Evolutionary conservation across 2,888 invertebrate species (phyloP).

Genomic region (Pyrrhia umbra): DNA sequence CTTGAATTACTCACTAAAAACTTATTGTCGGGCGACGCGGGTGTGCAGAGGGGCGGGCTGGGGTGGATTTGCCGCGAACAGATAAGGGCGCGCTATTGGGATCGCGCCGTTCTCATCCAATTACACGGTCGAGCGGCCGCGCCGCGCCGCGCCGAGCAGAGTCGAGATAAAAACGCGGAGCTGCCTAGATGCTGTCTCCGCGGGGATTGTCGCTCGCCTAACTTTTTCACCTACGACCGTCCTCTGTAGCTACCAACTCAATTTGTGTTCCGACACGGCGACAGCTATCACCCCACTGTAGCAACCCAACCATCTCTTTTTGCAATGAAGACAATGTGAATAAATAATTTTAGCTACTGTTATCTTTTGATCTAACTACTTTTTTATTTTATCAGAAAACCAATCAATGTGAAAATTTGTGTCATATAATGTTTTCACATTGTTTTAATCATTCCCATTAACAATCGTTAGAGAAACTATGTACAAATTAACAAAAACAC

Average conservation of each 20-base stretch:
- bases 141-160: conserved; percentile 86
- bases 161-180: conserved; percentile 86
- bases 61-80: conserved; percentile 88
- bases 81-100: conserved; percentile 90
- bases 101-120: conserved; percentile 90
- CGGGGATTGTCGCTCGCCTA: conserved; percentile 88
- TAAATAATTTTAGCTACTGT: conserved; percentile 14
- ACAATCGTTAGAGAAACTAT: no score
- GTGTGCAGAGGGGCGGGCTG: conserved; percentile 71
- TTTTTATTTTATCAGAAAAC: neutral
- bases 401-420: no score
- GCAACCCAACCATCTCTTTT: conserved; percentile 27
- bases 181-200: conserved; percentile 85
- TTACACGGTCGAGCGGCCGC: conserved; percentile 90
- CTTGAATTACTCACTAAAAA: conserved; percentile 91
- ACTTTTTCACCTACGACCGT: conserved; percentile 86
- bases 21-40: conserved; percentile 84
- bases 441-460: no score
- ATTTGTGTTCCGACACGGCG: conserved; percentile 70
- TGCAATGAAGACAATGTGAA: conserved; percentile 37
- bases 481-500: no score
- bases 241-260: conserved; percentile 72
- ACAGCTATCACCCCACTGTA: conserved; percentile 54
- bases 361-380: neutral
- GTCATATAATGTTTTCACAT: no score